Percentiles rank a stretch among this genome's conserved stretches.
Conservation (phyloP, 2,888 invertebrate genomes). For the Pyrgus malvae region DNA sequence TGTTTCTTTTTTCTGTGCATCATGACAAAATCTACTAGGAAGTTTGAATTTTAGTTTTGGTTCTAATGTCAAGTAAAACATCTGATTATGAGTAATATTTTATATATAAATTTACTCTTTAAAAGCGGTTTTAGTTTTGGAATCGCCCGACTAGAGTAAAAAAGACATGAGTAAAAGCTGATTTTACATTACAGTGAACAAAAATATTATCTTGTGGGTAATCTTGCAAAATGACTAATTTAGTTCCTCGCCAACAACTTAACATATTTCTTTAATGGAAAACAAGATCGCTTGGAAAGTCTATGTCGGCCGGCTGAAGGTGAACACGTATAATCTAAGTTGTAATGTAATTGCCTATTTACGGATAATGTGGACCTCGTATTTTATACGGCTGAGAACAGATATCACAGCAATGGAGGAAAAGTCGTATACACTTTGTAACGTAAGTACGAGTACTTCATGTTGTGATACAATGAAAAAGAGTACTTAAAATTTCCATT, state of each 20-base stretch:
- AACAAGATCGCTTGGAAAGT: slow-evolving; percentile 47
- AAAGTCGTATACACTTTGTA: background rate
- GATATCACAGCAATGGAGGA: background rate
- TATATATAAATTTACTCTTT: too few species aligned
- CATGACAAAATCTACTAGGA: too few species aligned
- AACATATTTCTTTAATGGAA: slow-evolving; percentile 38
- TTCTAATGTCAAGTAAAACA: too few species aligned
- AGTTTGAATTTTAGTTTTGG: too few species aligned
- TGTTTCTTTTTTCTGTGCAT: too few species aligned
- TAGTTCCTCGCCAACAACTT: background rate
- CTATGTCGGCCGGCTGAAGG: slow-evolving; percentile 39
- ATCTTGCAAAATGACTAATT: background rate
- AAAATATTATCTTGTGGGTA: background rate
- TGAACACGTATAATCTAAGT: slow-evolving; percentile 36
- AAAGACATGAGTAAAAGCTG: too few species aligned
- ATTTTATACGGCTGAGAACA: background rate
- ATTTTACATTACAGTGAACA: background rate
- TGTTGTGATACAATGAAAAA: too few species aligned
- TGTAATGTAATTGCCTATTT: slow-evolving; percentile 29
- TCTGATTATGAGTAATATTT: too few species aligned
- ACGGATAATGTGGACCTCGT: slow-evolving; percentile 14
- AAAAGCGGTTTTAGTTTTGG: too few species aligned
- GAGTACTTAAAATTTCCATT: too few species aligned
- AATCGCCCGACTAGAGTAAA: too few species aligned
- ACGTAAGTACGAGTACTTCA: too few species aligned